Conservation (phyloP, 2,888 invertebrate genomes). For the Branchellion lobata region DNA sequence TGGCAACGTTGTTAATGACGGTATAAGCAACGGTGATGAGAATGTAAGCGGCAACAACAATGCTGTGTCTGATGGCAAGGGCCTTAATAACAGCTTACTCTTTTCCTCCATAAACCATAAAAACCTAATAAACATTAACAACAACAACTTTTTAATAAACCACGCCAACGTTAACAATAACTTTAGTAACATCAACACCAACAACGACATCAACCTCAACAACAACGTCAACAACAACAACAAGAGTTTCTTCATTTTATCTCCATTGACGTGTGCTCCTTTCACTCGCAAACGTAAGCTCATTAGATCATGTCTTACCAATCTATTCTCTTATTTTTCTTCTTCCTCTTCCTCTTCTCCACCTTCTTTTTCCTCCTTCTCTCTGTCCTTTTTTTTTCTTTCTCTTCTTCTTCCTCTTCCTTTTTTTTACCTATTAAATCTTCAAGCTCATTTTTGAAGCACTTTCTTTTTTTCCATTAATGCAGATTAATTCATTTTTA, state of each 20-base stretch:
- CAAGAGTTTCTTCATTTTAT: background rate
- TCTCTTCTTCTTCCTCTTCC: too few species aligned
- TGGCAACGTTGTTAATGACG: too few species aligned
- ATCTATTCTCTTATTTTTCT: background rate
- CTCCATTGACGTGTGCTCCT: background rate
- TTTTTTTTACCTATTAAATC: too few species aligned
- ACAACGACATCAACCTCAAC: background rate
- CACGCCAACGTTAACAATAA: constrained; percentile 4
- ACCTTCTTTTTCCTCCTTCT: too few species aligned
- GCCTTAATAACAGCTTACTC: background rate
- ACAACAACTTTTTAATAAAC: too few species aligned
- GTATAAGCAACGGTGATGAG: background rate
- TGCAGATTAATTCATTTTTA: background rate
- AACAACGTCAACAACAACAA: background rate
- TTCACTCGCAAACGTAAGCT: background rate
- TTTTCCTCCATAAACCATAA: background rate
- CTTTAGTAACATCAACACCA: background rate
- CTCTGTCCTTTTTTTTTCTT: too few species aligned
- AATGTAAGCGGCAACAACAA: background rate
- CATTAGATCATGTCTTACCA: background rate
- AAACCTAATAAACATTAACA: background rate
- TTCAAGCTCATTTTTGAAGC: too few species aligned
- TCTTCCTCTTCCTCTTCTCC: background rate
- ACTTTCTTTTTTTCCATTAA: too few species aligned
- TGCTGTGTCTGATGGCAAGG: too few species aligned